A percentile compares a stretch with the other conserved stretches of the same genome.
These are phyloP conservation scores for Pampus argenteus DNA, from an alignment of 2,797 vertebrate species.

Conservation along the genomic window DNA sequence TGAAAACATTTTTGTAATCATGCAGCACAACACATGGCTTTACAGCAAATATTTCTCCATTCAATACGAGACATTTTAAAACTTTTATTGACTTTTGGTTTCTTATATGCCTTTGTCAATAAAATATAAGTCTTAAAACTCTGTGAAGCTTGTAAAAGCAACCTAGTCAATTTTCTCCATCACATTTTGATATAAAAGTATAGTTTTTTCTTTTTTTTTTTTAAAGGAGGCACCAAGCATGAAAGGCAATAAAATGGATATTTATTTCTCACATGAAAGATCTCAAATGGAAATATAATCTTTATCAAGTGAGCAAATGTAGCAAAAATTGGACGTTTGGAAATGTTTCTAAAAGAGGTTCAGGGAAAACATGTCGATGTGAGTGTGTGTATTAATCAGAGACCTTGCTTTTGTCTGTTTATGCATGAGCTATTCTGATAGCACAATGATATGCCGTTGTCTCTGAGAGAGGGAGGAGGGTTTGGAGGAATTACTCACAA, in stretches of 20 bases:
- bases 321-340: too few relatives aligned
- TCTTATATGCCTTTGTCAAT: too few relatives aligned
- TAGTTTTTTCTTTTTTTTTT: not conserved
- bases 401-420: slow-evolving; percentile 12
- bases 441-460: not conserved
- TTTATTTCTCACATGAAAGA: too few relatives aligned
- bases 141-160: too few relatives aligned
- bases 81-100: too few relatives aligned
- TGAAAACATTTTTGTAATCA: too few relatives aligned
- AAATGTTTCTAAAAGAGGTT: slow-evolving; percentile 2
- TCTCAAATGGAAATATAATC: too few relatives aligned
- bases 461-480: slow-evolving; percentile 6
- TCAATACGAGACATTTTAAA: too few relatives aligned
- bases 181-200: not conserved
- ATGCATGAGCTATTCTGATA: not conserved
- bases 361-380: not conserved
- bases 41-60: too few relatives aligned
- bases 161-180: too few relatives aligned
- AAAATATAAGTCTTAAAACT: too few relatives aligned
- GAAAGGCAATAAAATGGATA: not conserved
- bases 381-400: not conserved
- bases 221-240: not conserved
- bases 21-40: too few relatives aligned
- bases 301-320: not conserved
- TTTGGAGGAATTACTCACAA: slow-evolving; percentile 55